Base-by-base conservation (phyloP, 2,113 vertebrate species). In the Eupsittula cactorum region DNA sequence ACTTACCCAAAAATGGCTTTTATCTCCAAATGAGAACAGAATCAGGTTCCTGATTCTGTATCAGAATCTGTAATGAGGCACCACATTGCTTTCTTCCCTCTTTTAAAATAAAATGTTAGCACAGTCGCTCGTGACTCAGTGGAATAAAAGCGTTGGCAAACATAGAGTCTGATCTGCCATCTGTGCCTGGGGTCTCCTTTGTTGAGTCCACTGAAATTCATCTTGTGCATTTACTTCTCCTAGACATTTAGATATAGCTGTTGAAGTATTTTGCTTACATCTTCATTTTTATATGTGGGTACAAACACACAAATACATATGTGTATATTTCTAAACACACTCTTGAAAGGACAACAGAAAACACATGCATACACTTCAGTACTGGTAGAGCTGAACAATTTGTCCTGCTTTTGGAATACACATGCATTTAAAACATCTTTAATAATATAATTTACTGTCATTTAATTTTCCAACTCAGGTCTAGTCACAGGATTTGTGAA, bases 1-100 rank as follows among this genome's bases (percentile, higher is more conserved):
- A 41, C 95, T 96, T 96, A 94, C 33, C 75, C 53, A 12, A 76
- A 93, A 95, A 92, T 70, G 53, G 11, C 49, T 91, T 95, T 79
- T 93, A 44, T 95, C 28, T 91, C 59, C 85, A 70, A 83, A 95
- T 65, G 87, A 95, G 63, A 90, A 65, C 28, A 82, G 82, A 90
- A 82, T 91, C 87, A 77, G 37, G 70, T 63, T 85, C 28, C 69
- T 82, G 60, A 46, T 57, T 93, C 82, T 89, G 29, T 82, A 73
- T 78, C 41, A 70, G 90, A 87, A 71, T 76, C 18, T 7, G 42
- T 82, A 88, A 90, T 86, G 82, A 91, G 81, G 46, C 67, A 94
- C 67, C 75, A 63, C 1, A 3, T 89, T 89, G 39, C 24, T 82
- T 89, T 82, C 44, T 82, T 80, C 0, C 0, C 29, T 74, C 35